Base-by-base conservation (phyloP, 37 sponge, comb jelly and placozoan genomes). In the Beroe forskalii region DNA sequence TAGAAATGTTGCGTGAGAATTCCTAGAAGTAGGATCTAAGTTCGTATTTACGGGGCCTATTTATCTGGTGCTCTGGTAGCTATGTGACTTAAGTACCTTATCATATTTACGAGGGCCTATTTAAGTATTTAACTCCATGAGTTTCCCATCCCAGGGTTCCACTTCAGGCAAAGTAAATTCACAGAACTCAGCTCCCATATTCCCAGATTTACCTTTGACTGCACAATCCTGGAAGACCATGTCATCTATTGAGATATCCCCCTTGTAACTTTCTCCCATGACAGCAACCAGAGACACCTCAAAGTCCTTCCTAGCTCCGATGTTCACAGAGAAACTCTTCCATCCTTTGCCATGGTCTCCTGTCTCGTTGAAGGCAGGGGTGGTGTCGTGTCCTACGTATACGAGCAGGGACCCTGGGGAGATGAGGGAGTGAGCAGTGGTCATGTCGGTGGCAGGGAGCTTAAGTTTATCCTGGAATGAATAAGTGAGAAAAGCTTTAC, bases 291-390 rank as follows among this genome's bases (percentile, higher is more conserved):
- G 23, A 8, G 90, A 62, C 62, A 90, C 64, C 35, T 80, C 38
- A 37, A 80, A 80, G 86, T 80, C 55, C 22, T 35, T 38, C 38
- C 35, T 32, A 41, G 86, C 86, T 44, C 86, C 86, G n/a, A 80
- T 80, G 27, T 8, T 42, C n/a, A 80, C 86, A 12, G 86, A 25
- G 86, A 80, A 80, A 2, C 22, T 32, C 35, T 80, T 80, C 86
- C 86, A 80, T 8, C 86, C 86, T 25, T 80, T 32, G 35, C 86
- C 86, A 37, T 80, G 86, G 30, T 80, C 86, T 44, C 86, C 86
- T n/a, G 86, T 80, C 48, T 80, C 86, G 27, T 80, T 80, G 30
- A 80, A 80, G 17, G 42, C 86, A 25, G 22, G 86, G 43, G 35
- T 80, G 38, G 9, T 80, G 43, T 41, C 86, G 4, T 44, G 55